Evolutionary conservation across 1,140 invertebrate species (phyloP).

Genomic region (Drosophila sproati): DNA sequence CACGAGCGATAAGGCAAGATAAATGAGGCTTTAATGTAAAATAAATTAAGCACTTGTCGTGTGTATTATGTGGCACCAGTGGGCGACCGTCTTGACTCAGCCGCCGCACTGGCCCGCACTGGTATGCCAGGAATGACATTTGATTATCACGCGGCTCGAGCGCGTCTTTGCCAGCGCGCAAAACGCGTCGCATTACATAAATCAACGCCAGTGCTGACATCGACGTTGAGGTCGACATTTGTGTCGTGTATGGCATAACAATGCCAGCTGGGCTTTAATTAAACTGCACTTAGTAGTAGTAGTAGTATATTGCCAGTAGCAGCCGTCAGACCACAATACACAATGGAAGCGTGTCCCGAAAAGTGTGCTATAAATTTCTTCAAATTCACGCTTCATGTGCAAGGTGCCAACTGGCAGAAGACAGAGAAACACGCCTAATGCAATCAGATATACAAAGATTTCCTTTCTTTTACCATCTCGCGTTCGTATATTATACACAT

Average conservation of each 20-base stretch:
- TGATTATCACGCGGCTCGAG: conserved; percentile 73
- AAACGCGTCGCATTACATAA: conserved; percentile 59
- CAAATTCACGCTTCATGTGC: conserved; percentile 28
- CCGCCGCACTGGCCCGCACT: conserved; percentile 9
- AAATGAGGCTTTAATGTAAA: conserved; percentile 81
- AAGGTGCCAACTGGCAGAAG: not conserved
- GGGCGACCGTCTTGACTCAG: conserved; percentile 9
- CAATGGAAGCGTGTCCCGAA: conserved; percentile 23
- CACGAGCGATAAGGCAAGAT: conserved; percentile 78
- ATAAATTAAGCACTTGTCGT: conserved; percentile 82
- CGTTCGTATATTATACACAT: too few relatives aligned
- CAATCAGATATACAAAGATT: not conserved
- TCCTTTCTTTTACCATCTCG: too few relatives aligned
- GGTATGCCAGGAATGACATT: conserved; percentile 75
- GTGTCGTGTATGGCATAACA: conserved; percentile 55
- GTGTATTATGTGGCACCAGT: conserved; percentile 60
- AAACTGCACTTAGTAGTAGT: conserved; percentile 46
- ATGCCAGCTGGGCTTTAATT: conserved; percentile 69
- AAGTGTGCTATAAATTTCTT: conserved; percentile 52
- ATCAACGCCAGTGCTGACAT: conserved; percentile 72
- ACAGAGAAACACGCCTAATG: not conserved
- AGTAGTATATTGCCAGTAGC: conserved; percentile 30
- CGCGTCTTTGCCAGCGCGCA: conserved; percentile 60
- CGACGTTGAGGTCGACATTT: conserved; percentile 29
- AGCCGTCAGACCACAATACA: conserved; percentile 1